These are phyloP conservation scores for Drosophila meridionalis DNA, from an alignment of 2,888 invertebrate genomes.

Conservation along the genomic window DNA sequence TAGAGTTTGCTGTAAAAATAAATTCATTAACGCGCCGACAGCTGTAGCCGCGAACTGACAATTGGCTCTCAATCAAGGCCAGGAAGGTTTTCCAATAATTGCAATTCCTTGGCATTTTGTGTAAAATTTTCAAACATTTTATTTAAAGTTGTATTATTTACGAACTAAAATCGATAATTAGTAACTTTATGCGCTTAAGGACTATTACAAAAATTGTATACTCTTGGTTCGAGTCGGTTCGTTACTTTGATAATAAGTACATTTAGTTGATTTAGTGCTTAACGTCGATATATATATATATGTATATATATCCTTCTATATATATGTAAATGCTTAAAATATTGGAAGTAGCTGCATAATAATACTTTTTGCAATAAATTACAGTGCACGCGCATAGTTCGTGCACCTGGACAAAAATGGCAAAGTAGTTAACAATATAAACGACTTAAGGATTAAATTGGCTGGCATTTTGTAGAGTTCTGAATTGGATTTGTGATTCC, in stretches of 20 bases:
- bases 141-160: slow-evolving; percentile 58
- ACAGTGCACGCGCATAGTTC: slow-evolving; percentile 47
- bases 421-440: slow-evolving; percentile 63
- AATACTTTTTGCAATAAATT: slow-evolving; percentile 74
- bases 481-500: neutral
- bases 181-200: slow-evolving; percentile 69
- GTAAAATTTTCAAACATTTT: slow-evolving; percentile 70
- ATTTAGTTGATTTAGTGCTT: slow-evolving; percentile 61
- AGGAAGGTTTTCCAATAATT: neutral
- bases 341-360: slow-evolving; percentile 78
- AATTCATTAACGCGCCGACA: slow-evolving; percentile 73
- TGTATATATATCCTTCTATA: slow-evolving; percentile 7
- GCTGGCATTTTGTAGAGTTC: slow-evolving; percentile 59
- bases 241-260: slow-evolving; percentile 67
- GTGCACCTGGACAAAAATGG: slow-evolving; percentile 65
- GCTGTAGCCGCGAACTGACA: slow-evolving; percentile 39
- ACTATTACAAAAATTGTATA: slow-evolving; percentile 70
- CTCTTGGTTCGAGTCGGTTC: slow-evolving; percentile 42
- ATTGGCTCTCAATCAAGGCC: slow-evolving; percentile 62
- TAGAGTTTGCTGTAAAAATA: slow-evolving; percentile 60
- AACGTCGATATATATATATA: slow-evolving; percentile 27
- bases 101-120: slow-evolving; percentile 2
- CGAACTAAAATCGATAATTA: slow-evolving; percentile 70
- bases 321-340: slow-evolving; percentile 64
- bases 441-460: slow-evolving; percentile 58